Evolutionary conservation across 1,140 invertebrate genomes (phyloP).

Genomic region (Trichoplusia ni): DNA sequence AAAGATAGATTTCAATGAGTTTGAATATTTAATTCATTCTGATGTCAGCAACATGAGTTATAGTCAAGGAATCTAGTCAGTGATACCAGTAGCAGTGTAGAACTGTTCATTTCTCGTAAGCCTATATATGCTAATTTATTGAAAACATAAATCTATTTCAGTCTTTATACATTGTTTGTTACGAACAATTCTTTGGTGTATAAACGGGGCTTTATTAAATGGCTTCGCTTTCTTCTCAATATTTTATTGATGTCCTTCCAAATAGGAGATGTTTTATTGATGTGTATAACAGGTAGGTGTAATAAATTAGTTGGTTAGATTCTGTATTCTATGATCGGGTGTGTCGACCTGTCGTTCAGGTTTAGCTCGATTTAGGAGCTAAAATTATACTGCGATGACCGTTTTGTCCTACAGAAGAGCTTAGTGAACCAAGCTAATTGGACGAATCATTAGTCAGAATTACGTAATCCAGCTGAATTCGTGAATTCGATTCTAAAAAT

Average conservation of each 20-base stretch:
- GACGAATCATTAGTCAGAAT: background rate
- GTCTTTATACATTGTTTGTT: conserved; percentile 6
- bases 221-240: conserved; percentile 3
- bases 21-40: conserved; percentile 3
- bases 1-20: conserved; percentile 19
- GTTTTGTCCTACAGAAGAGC: conserved; percentile 32
- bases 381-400: conserved; percentile 43
- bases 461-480: conserved; percentile 7
- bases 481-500: conserved; percentile 8
- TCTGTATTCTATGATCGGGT: conserved; percentile 26
- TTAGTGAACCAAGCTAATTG: conserved; percentile 9
- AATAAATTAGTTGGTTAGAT: conserved; percentile 6
- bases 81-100: no score
- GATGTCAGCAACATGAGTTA: no score
- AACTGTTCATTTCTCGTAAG: no score
- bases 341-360: conserved; percentile 34
- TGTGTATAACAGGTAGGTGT: conserved; percentile 10
- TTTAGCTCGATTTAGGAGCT: conserved; percentile 36
- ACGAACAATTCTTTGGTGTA: no score
- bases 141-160: background rate
- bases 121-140: background rate
- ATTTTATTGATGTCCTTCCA: background rate
- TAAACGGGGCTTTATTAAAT: background rate
- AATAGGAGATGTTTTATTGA: conserved; percentile 23
- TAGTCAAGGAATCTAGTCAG: no score